phyloP scores from a whole-genome alignment of 1,140 invertebrate species.

The Oryctes rhinoceros region DNA sequence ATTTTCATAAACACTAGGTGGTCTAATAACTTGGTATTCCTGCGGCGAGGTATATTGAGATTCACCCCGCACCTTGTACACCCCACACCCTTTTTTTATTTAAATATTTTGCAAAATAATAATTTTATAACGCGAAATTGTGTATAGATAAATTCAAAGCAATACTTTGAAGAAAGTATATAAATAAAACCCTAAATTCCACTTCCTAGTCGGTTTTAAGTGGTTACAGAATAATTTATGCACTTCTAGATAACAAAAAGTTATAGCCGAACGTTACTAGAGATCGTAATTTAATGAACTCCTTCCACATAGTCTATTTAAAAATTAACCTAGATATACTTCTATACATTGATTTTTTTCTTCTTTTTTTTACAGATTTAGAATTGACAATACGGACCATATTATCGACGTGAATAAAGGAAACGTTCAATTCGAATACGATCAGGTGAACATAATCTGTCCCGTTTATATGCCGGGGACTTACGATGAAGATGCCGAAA shows the following conservation, averaged over 20 bases:
- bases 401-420: constrained; percentile 96
- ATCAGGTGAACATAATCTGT: constrained; percentile 95
- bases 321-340: too few species aligned
- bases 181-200: too few species aligned
- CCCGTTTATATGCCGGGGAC: constrained; percentile 88
- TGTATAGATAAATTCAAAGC: too few species aligned
- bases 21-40: background rate
- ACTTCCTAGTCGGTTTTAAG: constrained; percentile 2
- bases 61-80: background rate
- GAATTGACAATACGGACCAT: constrained; percentile 96
- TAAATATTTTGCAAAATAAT: background rate
- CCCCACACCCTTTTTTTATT: background rate
- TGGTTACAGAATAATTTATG: background rate
- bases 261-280: background rate
- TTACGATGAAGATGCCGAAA: constrained; percentile 88
- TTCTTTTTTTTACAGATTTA: constrained; percentile 78
- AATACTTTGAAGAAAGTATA: too few species aligned
- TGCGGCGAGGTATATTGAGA: background rate
- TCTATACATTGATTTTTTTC: background rate
- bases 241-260: background rate
- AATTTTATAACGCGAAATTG: too few species aligned
- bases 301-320: too few species aligned
- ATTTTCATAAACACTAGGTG: background rate
- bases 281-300: too few species aligned
- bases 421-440: constrained; percentile 90